Percentiles rank a stretch among this genome's conserved stretches.
Evolutionary conservation across 1,140 invertebrate genomes (phyloP).

Genomic region (Aphaenogaster floridana): DNA sequence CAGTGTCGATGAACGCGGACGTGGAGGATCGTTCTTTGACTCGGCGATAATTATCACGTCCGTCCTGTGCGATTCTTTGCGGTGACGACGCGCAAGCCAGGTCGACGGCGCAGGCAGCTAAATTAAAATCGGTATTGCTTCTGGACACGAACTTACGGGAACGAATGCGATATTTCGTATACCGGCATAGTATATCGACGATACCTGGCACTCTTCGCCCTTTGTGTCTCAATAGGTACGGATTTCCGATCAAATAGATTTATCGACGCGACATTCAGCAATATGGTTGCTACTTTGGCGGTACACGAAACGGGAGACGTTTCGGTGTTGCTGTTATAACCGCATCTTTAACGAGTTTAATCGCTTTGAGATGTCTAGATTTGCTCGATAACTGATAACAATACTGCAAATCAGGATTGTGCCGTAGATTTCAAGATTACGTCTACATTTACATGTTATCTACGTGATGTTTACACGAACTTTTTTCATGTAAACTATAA

Average conservation of each 20-base stretch:
- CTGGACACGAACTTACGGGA: slow-evolving; percentile 60
- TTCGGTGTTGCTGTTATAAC: not conserved
- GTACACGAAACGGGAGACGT: slow-evolving; percentile 26
- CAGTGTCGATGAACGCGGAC: slow-evolving; percentile 70
- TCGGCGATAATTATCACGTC: slow-evolving; percentile 82
- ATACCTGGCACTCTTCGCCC: slow-evolving; percentile 65
- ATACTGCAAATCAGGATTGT: not conserved
- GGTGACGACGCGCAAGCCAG: slow-evolving; percentile 67
- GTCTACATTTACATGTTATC: too few species aligned
- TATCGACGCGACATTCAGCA: slow-evolving; percentile 47
- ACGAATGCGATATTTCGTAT: slow-evolving; percentile 60
- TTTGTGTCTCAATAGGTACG: slow-evolving; percentile 63
- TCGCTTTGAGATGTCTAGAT: slow-evolving; percentile 46
- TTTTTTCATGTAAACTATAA: too few species aligned
- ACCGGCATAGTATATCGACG: slow-evolving; percentile 65
- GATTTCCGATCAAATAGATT: slow-evolving; percentile 49
- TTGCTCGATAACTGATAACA: slow-evolving; percentile 23
- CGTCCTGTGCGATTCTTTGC: slow-evolving; percentile 78
- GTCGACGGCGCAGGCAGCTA: slow-evolving; percentile 49
- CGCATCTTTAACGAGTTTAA: slow-evolving; percentile 15
- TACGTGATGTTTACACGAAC: too few species aligned
- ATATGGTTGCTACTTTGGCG: slow-evolving; percentile 22
- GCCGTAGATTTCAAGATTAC: too few species aligned
- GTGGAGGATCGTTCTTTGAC: slow-evolving; percentile 76
- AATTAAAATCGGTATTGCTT: slow-evolving; percentile 72